Conservation (phyloP, 2,888 invertebrate genomes). For the Clitarchus hookeri region DNA sequence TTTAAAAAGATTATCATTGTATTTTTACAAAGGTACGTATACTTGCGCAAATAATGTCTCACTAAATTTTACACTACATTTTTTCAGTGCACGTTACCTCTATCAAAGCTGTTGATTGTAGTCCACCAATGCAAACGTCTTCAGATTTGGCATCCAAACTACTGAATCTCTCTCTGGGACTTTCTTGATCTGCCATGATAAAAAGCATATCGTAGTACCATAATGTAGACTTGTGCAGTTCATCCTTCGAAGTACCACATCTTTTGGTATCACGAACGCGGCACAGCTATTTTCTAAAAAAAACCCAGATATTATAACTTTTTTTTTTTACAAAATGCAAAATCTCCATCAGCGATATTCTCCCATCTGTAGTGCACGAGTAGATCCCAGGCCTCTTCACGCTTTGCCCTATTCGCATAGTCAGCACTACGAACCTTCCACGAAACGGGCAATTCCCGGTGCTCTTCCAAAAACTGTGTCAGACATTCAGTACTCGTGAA, state of each 20-base stretch:
- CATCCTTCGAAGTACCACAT: conserved; percentile 44
- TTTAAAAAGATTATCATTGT: no score
- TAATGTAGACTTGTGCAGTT: conserved; percentile 45
- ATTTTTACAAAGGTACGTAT: no score
- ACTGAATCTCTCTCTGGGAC: background rate
- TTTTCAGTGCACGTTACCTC: background rate
- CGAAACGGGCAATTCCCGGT: background rate
- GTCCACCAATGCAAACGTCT: background rate
- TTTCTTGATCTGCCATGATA: conserved; percentile 40
- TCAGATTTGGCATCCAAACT: conserved; percentile 23
- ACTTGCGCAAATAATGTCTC: background rate
- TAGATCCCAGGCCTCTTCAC: conserved; percentile 10
- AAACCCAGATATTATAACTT: conserved; percentile 36
- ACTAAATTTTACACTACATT: background rate
- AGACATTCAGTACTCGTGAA: background rate
- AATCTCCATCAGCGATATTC: conserved; percentile 12
- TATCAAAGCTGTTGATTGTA: background rate
- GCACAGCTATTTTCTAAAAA: conserved; percentile 17
- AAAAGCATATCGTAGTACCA: conserved; percentile 46
- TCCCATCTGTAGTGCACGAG: conserved; percentile 10
- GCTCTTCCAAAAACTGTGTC: background rate
- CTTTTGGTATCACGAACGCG: conserved; percentile 43
- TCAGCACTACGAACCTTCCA: background rate
- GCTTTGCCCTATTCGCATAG: background rate
- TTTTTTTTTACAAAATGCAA: conserved; percentile 26